Evolutionary conservation across 2,888 invertebrate species (phyloP).

Genomic region (Zhuqinia jingwanae): DNA sequence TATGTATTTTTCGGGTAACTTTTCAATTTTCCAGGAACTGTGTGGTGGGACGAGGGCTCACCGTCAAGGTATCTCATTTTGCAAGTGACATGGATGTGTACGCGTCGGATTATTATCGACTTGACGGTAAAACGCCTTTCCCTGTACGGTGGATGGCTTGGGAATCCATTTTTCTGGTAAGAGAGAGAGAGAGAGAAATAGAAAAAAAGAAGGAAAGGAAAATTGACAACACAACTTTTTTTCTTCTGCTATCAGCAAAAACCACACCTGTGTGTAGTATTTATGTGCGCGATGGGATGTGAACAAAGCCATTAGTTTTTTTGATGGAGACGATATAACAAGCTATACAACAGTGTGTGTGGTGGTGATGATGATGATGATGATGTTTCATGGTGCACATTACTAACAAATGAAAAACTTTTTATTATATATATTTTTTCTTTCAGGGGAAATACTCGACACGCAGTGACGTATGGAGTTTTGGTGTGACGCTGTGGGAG

Average conservation of each 20-base stretch:
- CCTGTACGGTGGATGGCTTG: conserved; percentile 96
- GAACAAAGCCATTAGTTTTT: conserved; percentile 34
- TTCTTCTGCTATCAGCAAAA: conserved; percentile 30
- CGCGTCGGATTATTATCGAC: conserved; percentile 90
- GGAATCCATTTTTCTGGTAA: conserved; percentile 90
- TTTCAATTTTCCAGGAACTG: conserved; percentile 85
- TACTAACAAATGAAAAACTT: background rate
- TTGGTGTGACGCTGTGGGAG: conserved; percentile 94
- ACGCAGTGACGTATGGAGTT: conserved; percentile 96
- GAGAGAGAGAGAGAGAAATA: background rate
- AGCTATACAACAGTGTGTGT: background rate
- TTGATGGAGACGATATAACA: conserved; percentile 1
- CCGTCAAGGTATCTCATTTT: conserved; percentile 92
- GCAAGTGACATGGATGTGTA: conserved; percentile 92
- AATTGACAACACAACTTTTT: background rate
- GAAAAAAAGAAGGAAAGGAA: background rate
- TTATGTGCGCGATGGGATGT: background rate
- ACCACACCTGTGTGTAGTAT: conserved; percentile 15
- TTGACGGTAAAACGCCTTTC: conserved; percentile 89
- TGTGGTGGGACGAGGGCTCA: conserved; percentile 90
- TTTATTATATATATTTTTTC: no score
- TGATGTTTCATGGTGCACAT: no score
- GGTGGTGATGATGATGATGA: no score
- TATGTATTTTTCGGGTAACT: conserved; percentile 12
- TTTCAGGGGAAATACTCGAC: conserved; percentile 92